Conservation (phyloP, 2,797 vertebrate genomes). For the Chelmon rostratus region DNA sequence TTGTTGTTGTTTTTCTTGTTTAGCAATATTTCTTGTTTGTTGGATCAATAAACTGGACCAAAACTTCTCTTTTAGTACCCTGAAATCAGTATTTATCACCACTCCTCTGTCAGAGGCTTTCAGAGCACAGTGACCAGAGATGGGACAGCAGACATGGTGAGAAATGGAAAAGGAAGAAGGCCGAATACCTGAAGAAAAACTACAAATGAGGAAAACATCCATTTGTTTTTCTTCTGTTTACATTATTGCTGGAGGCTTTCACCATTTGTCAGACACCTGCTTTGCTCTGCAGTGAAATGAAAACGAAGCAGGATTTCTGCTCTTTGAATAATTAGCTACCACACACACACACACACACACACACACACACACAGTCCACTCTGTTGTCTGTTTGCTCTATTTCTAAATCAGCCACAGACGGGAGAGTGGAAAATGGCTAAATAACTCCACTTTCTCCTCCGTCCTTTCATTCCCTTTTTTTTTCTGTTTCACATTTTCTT, state of each 20-base stretch:
- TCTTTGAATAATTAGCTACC: constrained; percentile 67
- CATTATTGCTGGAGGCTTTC: background rate
- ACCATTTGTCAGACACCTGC: constrained; percentile 40
- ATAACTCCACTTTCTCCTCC: constrained; percentile 38
- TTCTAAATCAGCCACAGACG: constrained; percentile 36
- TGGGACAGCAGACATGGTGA: background rate
- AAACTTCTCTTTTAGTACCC: background rate
- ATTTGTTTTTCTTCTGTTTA: background rate
- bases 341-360: constrained; percentile 17
- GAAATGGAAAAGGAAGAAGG: background rate
- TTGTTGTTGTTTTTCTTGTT: background rate
- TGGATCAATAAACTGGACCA: background rate
- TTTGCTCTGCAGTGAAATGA: constrained; percentile 42
- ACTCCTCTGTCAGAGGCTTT: background rate
- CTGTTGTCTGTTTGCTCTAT: constrained; percentile 34
- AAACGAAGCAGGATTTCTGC: constrained; percentile 70
- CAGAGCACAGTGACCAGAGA: background rate
- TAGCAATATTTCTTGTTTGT: background rate
- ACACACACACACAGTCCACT: constrained; percentile 24
- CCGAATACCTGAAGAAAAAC: background rate
- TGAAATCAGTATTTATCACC: background rate
- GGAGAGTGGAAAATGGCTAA: constrained; percentile 45
- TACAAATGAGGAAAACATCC: background rate
- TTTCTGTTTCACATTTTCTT: background rate
- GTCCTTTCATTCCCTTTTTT: constrained; percentile 10